These are phyloP conservation scores for Tachysurus vachellii DNA, from an alignment of 2,113 vertebrate genomes.

Conservation along the genomic window DNA sequence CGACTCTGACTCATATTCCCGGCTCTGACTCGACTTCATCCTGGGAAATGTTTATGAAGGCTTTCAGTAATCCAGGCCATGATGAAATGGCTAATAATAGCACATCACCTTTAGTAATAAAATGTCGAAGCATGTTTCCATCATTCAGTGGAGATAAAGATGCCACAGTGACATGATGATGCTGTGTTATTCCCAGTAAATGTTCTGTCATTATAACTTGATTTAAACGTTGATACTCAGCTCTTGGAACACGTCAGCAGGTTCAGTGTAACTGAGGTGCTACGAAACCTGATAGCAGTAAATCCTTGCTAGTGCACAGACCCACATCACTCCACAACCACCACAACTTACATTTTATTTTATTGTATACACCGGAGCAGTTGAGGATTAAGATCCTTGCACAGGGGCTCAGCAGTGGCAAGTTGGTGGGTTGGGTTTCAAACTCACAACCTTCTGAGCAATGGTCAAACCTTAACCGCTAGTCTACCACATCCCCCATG, in stretches of 20 bases:
- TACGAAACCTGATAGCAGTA: not conserved
- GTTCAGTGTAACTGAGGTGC: not conserved
- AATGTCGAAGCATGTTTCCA: not conserved
- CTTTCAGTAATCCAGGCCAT: slow-evolving; percentile 10
- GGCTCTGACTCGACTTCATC: slow-evolving; percentile 8
- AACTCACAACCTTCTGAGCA: no score
- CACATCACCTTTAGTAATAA: not conserved
- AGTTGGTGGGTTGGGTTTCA: no score
- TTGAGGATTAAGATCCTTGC: no score
- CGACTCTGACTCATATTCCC: slow-evolving; percentile 12
- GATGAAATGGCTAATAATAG: not conserved
- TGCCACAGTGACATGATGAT: not conserved
- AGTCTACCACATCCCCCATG: no score
- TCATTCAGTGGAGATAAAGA: not conserved
- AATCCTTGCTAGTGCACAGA: not conserved
- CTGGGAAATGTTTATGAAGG: slow-evolving; percentile 9
- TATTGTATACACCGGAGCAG: no score
- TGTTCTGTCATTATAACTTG: not conserved
- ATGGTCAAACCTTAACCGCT: no score
- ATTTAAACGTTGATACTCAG: not conserved
- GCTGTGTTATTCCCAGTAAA: not conserved
- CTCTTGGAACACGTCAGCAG: not conserved
- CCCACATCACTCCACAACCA: not conserved
- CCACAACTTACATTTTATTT: no score
- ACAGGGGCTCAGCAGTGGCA: no score